phyloP scores from a whole-genome alignment of 2,113 vertebrate species.

The Anthoscopus minutus region DNA sequence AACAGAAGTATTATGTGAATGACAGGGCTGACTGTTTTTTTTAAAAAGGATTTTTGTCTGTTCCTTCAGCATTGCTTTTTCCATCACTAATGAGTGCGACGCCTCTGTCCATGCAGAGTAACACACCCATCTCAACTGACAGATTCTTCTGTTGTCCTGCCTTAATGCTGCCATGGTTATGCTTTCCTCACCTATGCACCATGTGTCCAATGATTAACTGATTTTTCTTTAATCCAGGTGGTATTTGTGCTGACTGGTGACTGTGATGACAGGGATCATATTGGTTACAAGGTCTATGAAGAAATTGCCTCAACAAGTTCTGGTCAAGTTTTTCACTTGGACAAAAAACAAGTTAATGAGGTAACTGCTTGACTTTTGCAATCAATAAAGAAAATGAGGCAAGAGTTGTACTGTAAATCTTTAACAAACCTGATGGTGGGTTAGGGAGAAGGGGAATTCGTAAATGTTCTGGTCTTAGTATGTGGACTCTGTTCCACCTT shows the following conservation, averaged over 20 bases:
- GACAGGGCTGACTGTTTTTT: neutral
- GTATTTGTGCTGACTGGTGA: conserved; percentile 98
- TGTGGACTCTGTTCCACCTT: neutral
- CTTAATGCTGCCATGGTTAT: neutral
- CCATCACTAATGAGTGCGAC: neutral
- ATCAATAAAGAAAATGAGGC: neutral
- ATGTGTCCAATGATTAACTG: neutral
- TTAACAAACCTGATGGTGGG: neutral
- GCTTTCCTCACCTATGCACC: neutral
- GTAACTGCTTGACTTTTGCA: conserved; percentile 66
- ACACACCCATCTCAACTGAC: neutral
- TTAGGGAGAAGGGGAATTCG: neutral
- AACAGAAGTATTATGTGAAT: neutral
- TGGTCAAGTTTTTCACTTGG: conserved; percentile 95
- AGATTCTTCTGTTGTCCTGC: neutral
- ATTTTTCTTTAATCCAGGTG: conserved; percentile 71
- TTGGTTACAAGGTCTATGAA: conserved; percentile 95
- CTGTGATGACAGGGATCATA: conserved; percentile 90
- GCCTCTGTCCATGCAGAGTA: neutral
- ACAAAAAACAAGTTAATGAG: conserved; percentile 99
- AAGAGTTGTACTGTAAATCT: neutral
- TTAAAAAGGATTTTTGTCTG: neutral
- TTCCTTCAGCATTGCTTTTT: neutral
- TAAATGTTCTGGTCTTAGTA: neutral
- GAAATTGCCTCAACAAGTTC: conserved; percentile 99